A percentile compares a stretch with the other conserved stretches of the same genome.
phyloP scores from a whole-genome alignment of 1,140 invertebrate species.

The Penaeus vannamei region DNA sequence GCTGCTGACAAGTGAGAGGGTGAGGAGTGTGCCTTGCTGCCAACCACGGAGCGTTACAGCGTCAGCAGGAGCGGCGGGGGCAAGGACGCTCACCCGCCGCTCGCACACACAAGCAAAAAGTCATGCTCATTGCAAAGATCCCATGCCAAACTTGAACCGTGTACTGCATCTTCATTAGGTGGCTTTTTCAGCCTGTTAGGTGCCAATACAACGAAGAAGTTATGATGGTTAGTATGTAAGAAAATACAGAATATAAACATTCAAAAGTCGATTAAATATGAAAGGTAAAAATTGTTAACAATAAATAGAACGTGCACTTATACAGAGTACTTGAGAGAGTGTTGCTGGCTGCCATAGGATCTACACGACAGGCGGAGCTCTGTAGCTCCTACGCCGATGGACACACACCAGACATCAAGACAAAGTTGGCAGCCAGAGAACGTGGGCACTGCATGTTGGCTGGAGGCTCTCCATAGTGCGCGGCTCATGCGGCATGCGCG shows the following conservation, averaged over 20 bases:
- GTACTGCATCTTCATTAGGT: conserved; percentile 65
- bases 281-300: conserved; percentile 46
- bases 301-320: conserved; percentile 58
- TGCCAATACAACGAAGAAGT: conserved; percentile 62
- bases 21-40: conserved; percentile 66
- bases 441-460: conserved; percentile 67
- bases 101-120: conserved; percentile 65
- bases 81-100: conserved; percentile 54
- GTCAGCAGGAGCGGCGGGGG: conserved; percentile 58
- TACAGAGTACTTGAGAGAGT: conserved; percentile 63
- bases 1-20: conserved; percentile 65
- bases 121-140: conserved; percentile 66
- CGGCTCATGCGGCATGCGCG: conserved; percentile 60
- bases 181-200: conserved; percentile 64
- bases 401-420: conserved; percentile 65
- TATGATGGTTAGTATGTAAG: conserved; percentile 64
- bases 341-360: conserved; percentile 66
- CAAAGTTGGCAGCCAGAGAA: conserved; percentile 66
- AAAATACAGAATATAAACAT: conserved; percentile 59
- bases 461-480: conserved; percentile 61
- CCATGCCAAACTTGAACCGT: conserved; percentile 66
- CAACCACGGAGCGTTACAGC: conserved; percentile 62
- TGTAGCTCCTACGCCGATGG: conserved; percentile 59
- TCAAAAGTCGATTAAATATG: conserved; percentile 57
- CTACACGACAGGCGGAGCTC: conserved; percentile 61